phyloP scores from a whole-genome alignment of 2,888 invertebrate species.

The Netelia melanura region DNA sequence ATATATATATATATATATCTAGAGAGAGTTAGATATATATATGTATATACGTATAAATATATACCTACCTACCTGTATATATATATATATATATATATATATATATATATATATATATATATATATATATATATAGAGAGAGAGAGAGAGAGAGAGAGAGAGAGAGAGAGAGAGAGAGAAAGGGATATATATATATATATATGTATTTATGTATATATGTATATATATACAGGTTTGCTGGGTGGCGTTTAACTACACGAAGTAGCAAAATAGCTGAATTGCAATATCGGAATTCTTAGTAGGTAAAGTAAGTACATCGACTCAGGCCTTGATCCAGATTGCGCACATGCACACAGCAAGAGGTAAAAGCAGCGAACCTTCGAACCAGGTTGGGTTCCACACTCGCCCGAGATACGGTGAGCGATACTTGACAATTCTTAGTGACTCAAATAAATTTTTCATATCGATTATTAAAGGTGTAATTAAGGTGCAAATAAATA shows the following conservation, averaged over 20 bases:
- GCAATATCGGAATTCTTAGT: constrained; percentile 79
- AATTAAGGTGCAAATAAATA: not conserved
- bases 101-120: not conserved
- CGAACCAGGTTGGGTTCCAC: constrained; percentile 38
- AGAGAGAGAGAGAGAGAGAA: too few species aligned
- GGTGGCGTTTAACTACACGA: constrained; percentile 51
- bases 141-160: too few species aligned
- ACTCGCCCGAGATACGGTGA: constrained; percentile 8
- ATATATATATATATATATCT: not conserved
- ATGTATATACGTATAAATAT: not conserved
- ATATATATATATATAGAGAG: constrained; percentile 1
- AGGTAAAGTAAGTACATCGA: constrained; percentile 77
- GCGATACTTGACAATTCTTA: constrained; percentile 16
- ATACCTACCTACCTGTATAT: too few species aligned
- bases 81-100: not conserved
- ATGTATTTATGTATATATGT: constrained; percentile 3
- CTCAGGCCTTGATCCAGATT: constrained; percentile 80
- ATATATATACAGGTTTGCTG: constrained; percentile 9
- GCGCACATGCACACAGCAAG: constrained; percentile 49
- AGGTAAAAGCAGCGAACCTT: constrained; percentile 60
- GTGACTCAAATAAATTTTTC: not conserved
- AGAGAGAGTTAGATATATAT: too few species aligned
- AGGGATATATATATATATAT: not conserved
- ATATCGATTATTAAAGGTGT: too few species aligned
- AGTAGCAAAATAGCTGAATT: constrained; percentile 76